phyloP scores from a whole-genome alignment of 1,140 invertebrate genomes.

The Cherax quadricarinatus region DNA sequence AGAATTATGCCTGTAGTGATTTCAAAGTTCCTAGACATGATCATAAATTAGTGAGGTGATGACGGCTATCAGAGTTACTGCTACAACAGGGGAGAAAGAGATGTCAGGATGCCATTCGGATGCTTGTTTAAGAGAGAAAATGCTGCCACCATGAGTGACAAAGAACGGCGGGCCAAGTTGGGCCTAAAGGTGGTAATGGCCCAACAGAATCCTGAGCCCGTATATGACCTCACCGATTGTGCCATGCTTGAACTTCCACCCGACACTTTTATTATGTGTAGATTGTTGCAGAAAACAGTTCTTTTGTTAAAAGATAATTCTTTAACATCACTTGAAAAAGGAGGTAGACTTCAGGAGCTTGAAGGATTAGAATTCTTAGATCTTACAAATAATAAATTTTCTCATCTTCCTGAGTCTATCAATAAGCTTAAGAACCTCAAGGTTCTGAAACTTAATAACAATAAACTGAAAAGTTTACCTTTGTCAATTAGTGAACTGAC shows the following conservation, averaged over 20 bases:
- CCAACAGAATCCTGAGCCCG: slow-evolving; percentile 85
- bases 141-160: slow-evolving; percentile 47
- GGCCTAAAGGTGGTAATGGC: slow-evolving; percentile 78
- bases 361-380: slow-evolving; percentile 83
- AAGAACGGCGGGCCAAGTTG: slow-evolving; percentile 63
- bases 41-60: slow-evolving; percentile 39
- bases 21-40: not conserved
- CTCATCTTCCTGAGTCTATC: slow-evolving; percentile 83
- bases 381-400: slow-evolving; percentile 84
- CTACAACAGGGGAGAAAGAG: slow-evolving; percentile 54
- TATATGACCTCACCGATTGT: slow-evolving; percentile 87
- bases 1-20: too few relatives aligned
- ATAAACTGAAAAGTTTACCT: slow-evolving; percentile 83
- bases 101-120: slow-evolving; percentile 70
- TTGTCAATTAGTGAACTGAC: slow-evolving; percentile 82
- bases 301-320: slow-evolving; percentile 82
- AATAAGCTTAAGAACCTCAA: slow-evolving; percentile 81
- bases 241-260: slow-evolving; percentile 83
- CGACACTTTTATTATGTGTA: slow-evolving; percentile 86
- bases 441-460: slow-evolving; percentile 84
- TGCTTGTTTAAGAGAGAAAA: slow-evolving; percentile 69
- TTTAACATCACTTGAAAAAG: slow-evolving; percentile 83
- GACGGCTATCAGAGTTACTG: slow-evolving; percentile 12
- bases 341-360: slow-evolving; percentile 84
- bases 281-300: slow-evolving; percentile 85